Percentiles rank a stretch among this genome's conserved stretches.
Evolutionary conservation across 2,797 vertebrate genomes (phyloP).

Genomic region (Rhinichthys osculus): DNA sequence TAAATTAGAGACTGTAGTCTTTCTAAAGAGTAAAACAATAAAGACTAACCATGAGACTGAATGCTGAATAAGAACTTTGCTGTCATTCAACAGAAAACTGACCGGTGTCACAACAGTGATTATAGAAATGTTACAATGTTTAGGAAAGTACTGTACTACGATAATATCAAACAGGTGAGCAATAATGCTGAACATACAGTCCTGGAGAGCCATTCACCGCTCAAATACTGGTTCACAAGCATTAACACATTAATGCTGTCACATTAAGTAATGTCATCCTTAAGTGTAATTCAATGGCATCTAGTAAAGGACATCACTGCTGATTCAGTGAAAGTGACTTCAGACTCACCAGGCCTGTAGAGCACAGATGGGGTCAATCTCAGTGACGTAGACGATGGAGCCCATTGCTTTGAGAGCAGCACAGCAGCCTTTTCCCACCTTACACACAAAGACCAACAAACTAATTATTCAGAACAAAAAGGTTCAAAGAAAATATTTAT

Average conservation of each 20-base stretch:
- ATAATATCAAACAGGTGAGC: neutral
- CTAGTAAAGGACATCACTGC: neutral
- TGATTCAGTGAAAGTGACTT: neutral
- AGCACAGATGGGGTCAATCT: conserved; percentile 97
- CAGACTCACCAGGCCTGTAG: conserved; percentile 91
- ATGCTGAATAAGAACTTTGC: neutral
- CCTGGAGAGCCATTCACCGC: neutral
- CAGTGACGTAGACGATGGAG: conserved; percentile 95
- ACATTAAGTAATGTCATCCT: too few relatives aligned
- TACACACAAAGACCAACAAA: neutral
- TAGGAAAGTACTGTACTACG: neutral
- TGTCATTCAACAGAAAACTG: neutral
- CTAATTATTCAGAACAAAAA: neutral
- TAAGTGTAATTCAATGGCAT: neutral
- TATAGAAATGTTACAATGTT: neutral
- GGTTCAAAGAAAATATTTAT: neutral
- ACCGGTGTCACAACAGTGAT: neutral
- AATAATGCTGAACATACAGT: neutral
- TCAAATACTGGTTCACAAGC: neutral
- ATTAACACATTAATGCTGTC: too few relatives aligned
- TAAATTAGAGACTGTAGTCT: neutral
- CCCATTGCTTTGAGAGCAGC: conserved; percentile 97
- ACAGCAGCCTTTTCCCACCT: conserved; percentile 97
- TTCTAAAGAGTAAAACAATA: neutral
- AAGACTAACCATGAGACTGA: neutral